These are phyloP conservation scores for Eupeodes luniger DNA, from an alignment of 2,888 invertebrate species.

Conservation along the genomic window DNA sequence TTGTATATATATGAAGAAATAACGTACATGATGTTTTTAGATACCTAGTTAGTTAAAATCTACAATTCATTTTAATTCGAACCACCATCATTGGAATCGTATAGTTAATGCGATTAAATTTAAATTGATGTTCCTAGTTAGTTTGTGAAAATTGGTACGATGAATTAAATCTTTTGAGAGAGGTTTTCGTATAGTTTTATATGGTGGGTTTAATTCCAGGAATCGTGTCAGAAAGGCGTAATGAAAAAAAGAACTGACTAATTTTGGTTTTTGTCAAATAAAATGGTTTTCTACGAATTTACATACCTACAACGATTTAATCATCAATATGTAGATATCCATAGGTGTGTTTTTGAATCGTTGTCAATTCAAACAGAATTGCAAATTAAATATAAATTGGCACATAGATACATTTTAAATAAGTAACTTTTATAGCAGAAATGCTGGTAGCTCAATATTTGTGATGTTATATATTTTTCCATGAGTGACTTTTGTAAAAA, in stretches of 20 bases:
- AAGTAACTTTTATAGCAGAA: not conserved
- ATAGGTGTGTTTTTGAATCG: not conserved
- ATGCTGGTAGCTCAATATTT: not conserved
- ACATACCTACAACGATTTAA: not conserved
- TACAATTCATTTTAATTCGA: not conserved
- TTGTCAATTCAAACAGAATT: not conserved
- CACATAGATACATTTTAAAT: not conserved
- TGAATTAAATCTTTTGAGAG: not conserved
- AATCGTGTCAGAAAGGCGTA: not conserved
- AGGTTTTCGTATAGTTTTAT: not conserved
- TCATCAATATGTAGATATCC: not conserved
- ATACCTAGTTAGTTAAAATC: too few species aligned
- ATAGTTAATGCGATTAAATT: conserved; percentile 18
- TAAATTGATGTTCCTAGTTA: not conserved
- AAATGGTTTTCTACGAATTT: not conserved
- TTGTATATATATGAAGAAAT: too few species aligned
- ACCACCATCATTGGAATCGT: not conserved
- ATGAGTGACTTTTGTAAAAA: too few species aligned
- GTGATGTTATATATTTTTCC: not conserved
- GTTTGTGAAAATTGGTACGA: not conserved
- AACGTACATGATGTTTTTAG: too few species aligned
- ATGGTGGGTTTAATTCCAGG: not conserved
- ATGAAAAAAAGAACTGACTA: conserved; percentile 13
- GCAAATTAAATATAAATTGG: not conserved
- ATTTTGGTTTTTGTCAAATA: not conserved